These are phyloP conservation scores for Danio kyathit DNA, from an alignment of 2,797 vertebrate genomes.

Conservation along the genomic window DNA sequence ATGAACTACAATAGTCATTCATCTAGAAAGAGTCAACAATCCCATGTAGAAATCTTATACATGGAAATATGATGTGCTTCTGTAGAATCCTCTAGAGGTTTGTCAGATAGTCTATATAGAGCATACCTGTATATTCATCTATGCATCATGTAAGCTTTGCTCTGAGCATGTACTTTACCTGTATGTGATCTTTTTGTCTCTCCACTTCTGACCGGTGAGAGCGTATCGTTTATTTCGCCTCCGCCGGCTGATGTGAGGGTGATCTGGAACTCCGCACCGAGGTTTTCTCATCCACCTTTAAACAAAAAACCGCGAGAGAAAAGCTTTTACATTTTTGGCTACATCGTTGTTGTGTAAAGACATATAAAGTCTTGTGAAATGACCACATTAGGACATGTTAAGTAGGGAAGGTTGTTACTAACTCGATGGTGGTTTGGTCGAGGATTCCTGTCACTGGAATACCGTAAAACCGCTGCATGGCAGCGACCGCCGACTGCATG, in stretches of 20 bases:
- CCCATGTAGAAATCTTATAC: not conserved
- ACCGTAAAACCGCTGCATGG: conserved; percentile 94
- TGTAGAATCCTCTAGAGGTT: conserved; percentile 14
- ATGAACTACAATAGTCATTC: not conserved
- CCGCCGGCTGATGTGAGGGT: conserved; percentile 86
- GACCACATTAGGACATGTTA: too few relatives aligned
- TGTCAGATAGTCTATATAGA: not conserved
- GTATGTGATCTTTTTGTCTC: conserved; percentile 96
- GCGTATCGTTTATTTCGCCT: conserved; percentile 95
- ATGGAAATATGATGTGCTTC: too few relatives aligned
- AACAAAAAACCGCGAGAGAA: conserved; percentile 8
- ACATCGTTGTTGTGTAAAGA: too few relatives aligned
- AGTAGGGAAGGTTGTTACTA: conserved; percentile 67
- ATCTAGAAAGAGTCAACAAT: not conserved
- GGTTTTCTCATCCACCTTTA: conserved; percentile 97
- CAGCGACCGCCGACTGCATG: conserved; percentile 90
- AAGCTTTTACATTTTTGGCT: too few relatives aligned
- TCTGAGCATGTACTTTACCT: conserved; percentile 78
- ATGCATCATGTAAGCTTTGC: not conserved
- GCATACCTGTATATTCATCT: not conserved
- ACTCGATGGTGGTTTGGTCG: conserved; percentile 91
- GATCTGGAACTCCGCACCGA: conserved; percentile 94
- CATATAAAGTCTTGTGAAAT: not conserved
- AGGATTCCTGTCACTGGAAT: conserved; percentile 90
- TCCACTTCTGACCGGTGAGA: conserved; percentile 97